Base-by-base conservation (phyloP, 2,888 invertebrate species). In the Drosophila recens region DNA sequence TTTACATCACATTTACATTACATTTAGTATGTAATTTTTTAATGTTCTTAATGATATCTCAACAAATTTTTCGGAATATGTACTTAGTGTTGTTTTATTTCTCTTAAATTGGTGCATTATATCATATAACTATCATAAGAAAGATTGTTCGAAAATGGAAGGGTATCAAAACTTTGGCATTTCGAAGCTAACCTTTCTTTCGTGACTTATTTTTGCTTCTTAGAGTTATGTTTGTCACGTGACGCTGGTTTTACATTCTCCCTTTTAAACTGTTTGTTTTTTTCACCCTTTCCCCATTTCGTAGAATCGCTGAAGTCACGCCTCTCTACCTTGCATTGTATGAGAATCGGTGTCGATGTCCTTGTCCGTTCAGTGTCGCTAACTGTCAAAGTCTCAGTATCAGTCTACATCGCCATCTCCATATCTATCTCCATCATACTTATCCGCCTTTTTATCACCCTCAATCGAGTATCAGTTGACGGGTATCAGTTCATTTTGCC, bases 221-320 rank as follows among this genome's bases (percentile, higher is more conserved):
- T n/a, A n/a, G 6, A 27, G 59, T 45, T 20, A 38, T 64, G 56
- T 72, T 72, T 61, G 72, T 52, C 42, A 59, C 59, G 63, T 73
- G 40, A 57, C 62, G 45, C 62, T 40, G 30, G 45, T 27, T 51
- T 33, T 13, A 17, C 45, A 45, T 45, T 23, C 20, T 17, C 42
- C 17, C 10, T 13, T 4, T 17, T 36, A 10, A 11, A 2, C n/a
- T n/a, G 20, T 13, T 11, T 38, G 17, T 45, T 15, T 11, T 20
- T 17, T 45, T 2, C 3, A 15, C 1, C 23, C 27, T 13, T 23
- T 27, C n/a, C 15, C 10, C 5, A 11, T 0, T 15, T 6, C 10
- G 4, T 33, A 23, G 9, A 11, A n/a, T 10, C 27, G 27, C 48
- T 46, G 11, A 4, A 58, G 36, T 38, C 54, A 54, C 54, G 54